Evolutionary conservation across 2,113 vertebrate genomes (phyloP).

Genomic region (Cygnus atratus): DNA sequence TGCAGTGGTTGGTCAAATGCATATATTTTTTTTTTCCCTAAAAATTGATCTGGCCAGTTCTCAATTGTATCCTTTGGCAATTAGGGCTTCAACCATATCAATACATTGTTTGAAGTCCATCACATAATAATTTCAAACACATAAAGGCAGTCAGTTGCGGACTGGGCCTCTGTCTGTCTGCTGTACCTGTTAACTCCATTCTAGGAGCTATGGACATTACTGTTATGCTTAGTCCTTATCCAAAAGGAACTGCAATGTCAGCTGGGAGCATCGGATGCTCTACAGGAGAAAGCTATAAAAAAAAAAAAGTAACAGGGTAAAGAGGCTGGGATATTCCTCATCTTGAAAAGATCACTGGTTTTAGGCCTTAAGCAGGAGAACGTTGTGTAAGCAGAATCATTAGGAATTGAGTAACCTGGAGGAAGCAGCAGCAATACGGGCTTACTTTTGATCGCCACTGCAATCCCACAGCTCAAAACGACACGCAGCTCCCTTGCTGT

Average conservation of each 20-base stretch:
- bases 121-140: not conserved
- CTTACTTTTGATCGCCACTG: constrained; percentile 91
- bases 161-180: not conserved
- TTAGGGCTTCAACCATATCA: not conserved
- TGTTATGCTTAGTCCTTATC: not conserved
- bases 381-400: not conserved
- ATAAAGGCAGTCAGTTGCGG: not conserved
- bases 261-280: not conserved
- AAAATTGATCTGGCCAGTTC: not conserved
- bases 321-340: not conserved
- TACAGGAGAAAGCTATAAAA: not conserved
- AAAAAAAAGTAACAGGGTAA: not conserved
- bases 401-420: not conserved
- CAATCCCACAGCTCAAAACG: constrained; percentile 97
- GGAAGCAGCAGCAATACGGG: not conserved
- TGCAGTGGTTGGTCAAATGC: not conserved
- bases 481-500: constrained; percentile 76
- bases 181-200: not conserved
- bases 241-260: not conserved
- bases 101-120: not conserved
- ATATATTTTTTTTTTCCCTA: not conserved
- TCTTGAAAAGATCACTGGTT: not conserved
- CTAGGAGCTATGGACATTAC: not conserved
- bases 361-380: not conserved
- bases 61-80: not conserved